Base-by-base conservation (phyloP, 1,140 invertebrate genomes). In the Eulimnadia texana region DNA sequence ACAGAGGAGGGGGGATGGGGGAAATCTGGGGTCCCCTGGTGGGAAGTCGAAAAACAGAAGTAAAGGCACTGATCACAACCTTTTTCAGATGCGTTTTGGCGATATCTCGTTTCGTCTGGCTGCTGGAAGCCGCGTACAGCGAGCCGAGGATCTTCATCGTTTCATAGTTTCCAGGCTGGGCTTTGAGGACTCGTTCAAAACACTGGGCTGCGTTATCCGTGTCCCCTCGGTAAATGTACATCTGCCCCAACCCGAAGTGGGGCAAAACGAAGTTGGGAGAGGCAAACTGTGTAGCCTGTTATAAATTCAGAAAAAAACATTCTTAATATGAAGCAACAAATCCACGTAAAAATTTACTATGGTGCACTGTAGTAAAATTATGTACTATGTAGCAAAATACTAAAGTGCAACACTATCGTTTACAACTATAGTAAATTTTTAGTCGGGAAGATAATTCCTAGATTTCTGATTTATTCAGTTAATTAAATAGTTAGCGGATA, bases 61-160 rank as follows among this genome's bases (percentile, higher is more conserved):
- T n/a, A n/a, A n/a, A n/a, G n/a, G n/a, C n/a, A n/a, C n/a, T n/a
- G n/a, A n/a, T n/a, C n/a, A n/a, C n/a, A n/a, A 72, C 87, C 74
- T 93, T 93, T 68, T 88, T 86, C 10, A 93, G 73, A 73, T 93
- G 88, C 68, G 84, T 87, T 72, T 90, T 89, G 0, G 94, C 94
- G 63, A 91, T 88, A 66, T 97, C 91, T 28, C 92, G 76, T 75
- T 96, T 96, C 0, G 87, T 86, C 72, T 88, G 89, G 61, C 84
- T 96, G 63, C 76, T 80, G 0, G 91, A 93, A 69, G 86, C 90
- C 0, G 93, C 93, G 73, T 99, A 99, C 0, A 99, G 75, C 0
- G 94, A 97, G 0, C 95, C 96, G 1, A 99, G 78, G 65, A 99
- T 98, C 74, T 99, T 98, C 92, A 99, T 96, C 3, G 96, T 98